phyloP scores from a whole-genome alignment of 2,797 vertebrate species.

The Aselliscus stoliczkanus region DNA sequence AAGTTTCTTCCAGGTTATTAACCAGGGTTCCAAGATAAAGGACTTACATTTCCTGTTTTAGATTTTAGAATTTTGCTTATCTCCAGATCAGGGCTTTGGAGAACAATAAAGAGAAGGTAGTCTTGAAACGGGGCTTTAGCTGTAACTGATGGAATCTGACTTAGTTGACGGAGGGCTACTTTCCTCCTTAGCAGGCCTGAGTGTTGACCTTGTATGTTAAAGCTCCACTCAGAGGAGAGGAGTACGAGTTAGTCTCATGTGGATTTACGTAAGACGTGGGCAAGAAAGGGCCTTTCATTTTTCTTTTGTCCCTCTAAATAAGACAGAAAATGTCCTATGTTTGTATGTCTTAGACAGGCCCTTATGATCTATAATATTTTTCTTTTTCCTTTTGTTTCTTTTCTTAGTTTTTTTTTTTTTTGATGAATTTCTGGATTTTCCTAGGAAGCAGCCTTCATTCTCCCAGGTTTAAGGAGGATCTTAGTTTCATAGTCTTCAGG shows the following conservation, averaged over 20 bases:
- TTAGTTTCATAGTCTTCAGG: background rate
- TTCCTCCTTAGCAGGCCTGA: background rate
- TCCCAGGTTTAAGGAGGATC: background rate
- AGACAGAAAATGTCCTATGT: background rate
- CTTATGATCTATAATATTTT: background rate
- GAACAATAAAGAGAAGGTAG: background rate
- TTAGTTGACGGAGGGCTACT: background rate
- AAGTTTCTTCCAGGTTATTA: background rate
- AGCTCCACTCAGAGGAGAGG: background rate
- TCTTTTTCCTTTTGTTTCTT: background rate
- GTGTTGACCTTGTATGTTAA: background rate
- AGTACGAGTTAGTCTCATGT: background rate
- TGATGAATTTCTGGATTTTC: background rate
- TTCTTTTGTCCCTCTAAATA: background rate
- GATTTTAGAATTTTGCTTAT: constrained; percentile 1
- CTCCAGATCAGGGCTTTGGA: background rate
- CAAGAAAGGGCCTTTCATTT: background rate
- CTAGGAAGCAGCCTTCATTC: background rate
- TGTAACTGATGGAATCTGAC: background rate
- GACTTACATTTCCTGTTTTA: background rate
- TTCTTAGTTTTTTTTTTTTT: background rate
- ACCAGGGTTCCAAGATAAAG: constrained; percentile 1
- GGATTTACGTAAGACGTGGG: background rate
- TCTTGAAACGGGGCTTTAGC: background rate
- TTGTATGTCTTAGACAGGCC: background rate